Percentiles rank a stretch among this genome's conserved stretches.
Evolutionary conservation across 2,113 vertebrate species (phyloP).

Genomic region (Ictalurus punctatus): DNA sequence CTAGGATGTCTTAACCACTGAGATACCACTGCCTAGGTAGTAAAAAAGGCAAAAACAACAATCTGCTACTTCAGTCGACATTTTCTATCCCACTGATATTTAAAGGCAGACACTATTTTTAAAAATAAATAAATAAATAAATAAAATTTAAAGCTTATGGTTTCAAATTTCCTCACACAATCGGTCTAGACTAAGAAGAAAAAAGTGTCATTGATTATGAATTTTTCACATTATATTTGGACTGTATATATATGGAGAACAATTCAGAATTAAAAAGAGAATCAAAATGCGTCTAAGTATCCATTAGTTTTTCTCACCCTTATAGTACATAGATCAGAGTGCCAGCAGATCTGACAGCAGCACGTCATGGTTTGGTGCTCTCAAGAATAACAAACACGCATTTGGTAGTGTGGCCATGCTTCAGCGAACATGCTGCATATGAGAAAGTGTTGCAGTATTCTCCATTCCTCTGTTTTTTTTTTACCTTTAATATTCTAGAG

Average conservation of each 20-base stretch:
- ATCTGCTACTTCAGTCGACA: background rate
- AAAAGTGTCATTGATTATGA: background rate
- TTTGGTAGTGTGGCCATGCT: constrained; percentile 20
- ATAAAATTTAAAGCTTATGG: background rate
- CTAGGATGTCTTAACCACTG: too few relatives aligned
- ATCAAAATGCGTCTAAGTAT: background rate
- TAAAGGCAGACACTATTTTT: background rate
- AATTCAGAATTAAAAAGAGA: background rate
- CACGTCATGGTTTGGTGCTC: constrained; percentile 50
- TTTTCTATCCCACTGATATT: background rate
- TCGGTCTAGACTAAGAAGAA: background rate
- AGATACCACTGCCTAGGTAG: too few relatives aligned
- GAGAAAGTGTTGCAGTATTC: background rate
- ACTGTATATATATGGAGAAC: background rate
- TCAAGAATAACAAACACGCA: constrained; percentile 44
- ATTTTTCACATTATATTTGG: background rate
- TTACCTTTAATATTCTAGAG: constrained; percentile 27
- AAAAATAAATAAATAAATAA: too few relatives aligned
- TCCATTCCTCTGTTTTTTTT: background rate
- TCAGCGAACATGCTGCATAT: background rate
- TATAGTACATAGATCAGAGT: constrained; percentile 32
- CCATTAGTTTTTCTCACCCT: background rate
- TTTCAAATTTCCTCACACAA: background rate
- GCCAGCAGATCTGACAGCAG: constrained; percentile 37
- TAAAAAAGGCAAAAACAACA: too few relatives aligned